phyloP scores from a whole-genome alignment of 2,797 vertebrate species.

The Picus viridis region DNA sequence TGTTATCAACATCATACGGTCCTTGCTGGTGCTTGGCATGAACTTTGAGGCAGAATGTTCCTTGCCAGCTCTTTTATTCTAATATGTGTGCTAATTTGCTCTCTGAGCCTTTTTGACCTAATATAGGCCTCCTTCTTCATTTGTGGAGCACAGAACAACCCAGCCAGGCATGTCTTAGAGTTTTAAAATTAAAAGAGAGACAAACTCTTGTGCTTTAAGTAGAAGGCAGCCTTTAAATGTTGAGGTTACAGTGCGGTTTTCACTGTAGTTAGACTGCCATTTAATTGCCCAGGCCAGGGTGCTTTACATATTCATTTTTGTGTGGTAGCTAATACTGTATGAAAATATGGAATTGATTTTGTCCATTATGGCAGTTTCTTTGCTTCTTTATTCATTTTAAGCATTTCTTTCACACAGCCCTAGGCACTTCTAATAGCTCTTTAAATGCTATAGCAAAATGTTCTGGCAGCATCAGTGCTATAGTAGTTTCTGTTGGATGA shows the following conservation, averaged over 20 bases:
- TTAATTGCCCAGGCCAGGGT: neutral
- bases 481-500: neutral
- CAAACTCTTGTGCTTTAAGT: neutral
- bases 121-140: neutral
- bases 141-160: neutral
- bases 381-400: neutral
- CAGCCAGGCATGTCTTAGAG: rapidly evolving
- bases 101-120: neutral
- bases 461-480: neutral
- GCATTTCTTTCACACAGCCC: neutral
- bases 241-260: neutral
- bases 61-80: neutral
- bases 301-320: neutral
- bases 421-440: neutral
- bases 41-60: neutral
- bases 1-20: neutral
- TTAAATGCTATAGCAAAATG: neutral
- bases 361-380: neutral
- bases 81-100: neutral
- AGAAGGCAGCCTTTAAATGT: neutral
- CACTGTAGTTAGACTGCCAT: neutral
- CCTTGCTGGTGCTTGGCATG: neutral
- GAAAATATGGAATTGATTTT: neutral
- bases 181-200: neutral
- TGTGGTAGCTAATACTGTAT: neutral